phyloP scores from a whole-genome alignment of 1,140 invertebrate genomes.

The Tetragonula clypearis region DNA sequence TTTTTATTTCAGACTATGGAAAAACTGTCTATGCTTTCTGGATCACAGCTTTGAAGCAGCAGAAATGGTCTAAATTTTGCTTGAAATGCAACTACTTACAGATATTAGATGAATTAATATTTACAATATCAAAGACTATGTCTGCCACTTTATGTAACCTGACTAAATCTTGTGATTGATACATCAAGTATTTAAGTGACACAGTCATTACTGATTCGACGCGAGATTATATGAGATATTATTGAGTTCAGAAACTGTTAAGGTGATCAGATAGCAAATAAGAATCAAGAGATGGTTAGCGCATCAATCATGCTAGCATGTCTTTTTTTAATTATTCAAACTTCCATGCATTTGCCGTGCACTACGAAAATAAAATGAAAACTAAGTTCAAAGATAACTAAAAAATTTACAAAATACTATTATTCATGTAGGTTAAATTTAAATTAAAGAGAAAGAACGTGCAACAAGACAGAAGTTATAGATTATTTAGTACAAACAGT shows the following conservation, averaged over 20 bases:
- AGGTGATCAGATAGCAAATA: constrained; percentile 55
- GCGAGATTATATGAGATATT: constrained; percentile 56
- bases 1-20: constrained; percentile 78
- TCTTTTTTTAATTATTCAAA: constrained; percentile 69
- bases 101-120: background rate
- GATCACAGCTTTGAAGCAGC: constrained; percentile 69
- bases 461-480: constrained; percentile 52
- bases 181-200: constrained; percentile 48
- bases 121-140: constrained; percentile 34
- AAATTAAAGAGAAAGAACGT: constrained; percentile 36
- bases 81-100: background rate
- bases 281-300: constrained; percentile 74
- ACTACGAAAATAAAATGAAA: constrained; percentile 70
- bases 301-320: constrained; percentile 78
- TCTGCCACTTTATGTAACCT: constrained; percentile 53
- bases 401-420: constrained; percentile 56
- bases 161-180: constrained; percentile 42
- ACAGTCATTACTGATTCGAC: constrained; percentile 39
- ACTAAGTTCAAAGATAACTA: constrained; percentile 57
- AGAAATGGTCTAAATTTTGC: constrained; percentile 59
- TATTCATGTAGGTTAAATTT: constrained; percentile 34
- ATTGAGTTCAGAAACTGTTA: constrained; percentile 62
- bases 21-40: constrained; percentile 61
- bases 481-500: constrained; percentile 33
- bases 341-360: constrained; percentile 79